Conservation (phyloP, 2,797 vertebrate species). For the Eulemur coronatus region DNA sequence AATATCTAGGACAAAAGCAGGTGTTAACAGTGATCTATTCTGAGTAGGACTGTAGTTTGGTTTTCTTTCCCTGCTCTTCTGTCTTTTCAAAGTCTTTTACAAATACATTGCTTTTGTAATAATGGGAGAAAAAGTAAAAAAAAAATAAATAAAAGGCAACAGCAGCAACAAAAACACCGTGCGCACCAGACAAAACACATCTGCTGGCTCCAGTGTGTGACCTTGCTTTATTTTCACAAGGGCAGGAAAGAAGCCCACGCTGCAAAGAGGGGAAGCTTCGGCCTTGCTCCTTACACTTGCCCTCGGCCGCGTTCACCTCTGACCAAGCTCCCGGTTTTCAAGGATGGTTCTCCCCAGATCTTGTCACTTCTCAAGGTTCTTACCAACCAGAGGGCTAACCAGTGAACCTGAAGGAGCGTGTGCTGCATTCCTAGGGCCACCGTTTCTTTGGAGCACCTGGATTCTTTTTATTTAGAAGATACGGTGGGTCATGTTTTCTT, state of each 20-base stretch:
- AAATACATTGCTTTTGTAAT: background rate
- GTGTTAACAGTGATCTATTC: background rate
- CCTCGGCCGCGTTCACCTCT: background rate
- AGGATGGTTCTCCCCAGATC: background rate
- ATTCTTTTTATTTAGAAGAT: background rate
- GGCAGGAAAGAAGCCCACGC: background rate
- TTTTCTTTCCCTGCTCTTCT: background rate
- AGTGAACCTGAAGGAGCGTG: background rate
- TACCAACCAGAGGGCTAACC: background rate
- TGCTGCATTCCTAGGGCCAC: background rate
- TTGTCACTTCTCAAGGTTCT: background rate
- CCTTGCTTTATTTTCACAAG: background rate
- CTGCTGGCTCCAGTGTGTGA: background rate
- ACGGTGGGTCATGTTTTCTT: background rate
- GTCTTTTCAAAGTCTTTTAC: background rate
- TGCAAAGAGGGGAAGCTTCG: background rate
- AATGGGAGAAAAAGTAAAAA: background rate
- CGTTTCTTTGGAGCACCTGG: background rate
- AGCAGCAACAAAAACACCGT: background rate
- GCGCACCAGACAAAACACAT: background rate
- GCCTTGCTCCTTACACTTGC: background rate
- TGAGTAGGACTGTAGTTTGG: background rate
- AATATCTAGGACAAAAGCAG: background rate
- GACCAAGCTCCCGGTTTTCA: background rate
- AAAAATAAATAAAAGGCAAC: background rate